phyloP scores from a whole-genome alignment of 1,140 invertebrate genomes.

The Thaumatotibia leucotreta region DNA sequence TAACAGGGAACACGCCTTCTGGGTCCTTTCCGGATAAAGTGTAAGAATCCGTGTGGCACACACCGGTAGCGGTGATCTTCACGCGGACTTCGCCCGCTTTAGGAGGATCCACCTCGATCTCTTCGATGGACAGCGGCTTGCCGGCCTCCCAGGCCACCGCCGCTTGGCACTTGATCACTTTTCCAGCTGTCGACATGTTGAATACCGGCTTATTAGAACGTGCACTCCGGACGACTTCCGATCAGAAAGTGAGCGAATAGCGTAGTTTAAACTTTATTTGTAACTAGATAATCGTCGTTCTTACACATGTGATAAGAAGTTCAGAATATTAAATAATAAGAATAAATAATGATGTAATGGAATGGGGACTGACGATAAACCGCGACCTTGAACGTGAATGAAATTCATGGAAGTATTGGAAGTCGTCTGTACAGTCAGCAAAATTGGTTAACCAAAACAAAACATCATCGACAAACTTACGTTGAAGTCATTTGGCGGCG shows the following conservation, averaged over 20 bases:
- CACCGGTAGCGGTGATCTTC: slow-evolving; percentile 89
- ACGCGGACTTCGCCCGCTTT: slow-evolving; percentile 91
- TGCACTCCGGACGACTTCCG: slow-evolving; percentile 19
- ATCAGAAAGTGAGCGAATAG: slow-evolving; percentile 18
- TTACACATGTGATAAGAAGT: not conserved
- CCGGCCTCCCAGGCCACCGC: slow-evolving; percentile 95
- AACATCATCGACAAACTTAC: not conserved
- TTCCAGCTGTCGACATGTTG: slow-evolving; percentile 53
- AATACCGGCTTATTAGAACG: not conserved
- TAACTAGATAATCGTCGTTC: not conserved
- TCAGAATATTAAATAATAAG: not conserved
- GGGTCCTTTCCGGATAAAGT: slow-evolving; percentile 95
- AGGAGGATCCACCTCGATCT: slow-evolving; percentile 96
- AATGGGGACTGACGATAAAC: not conserved
- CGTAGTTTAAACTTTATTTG: not conserved
- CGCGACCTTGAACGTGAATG: slow-evolving; percentile 11
- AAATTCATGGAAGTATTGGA: not conserved
- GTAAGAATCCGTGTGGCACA: slow-evolving; percentile 99
- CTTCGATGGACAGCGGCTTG: slow-evolving; percentile 91
- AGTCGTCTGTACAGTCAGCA: not conserved
- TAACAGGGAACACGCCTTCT: slow-evolving; percentile 95
- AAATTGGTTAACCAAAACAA: not conserved
- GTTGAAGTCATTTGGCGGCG: not conserved
- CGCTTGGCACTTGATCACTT: slow-evolving; percentile 91
- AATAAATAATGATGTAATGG: slow-evolving; percentile 7